phyloP scores from a whole-genome alignment of 2,797 vertebrate genomes.

The Hyperoplus lanceolatus region DNA sequence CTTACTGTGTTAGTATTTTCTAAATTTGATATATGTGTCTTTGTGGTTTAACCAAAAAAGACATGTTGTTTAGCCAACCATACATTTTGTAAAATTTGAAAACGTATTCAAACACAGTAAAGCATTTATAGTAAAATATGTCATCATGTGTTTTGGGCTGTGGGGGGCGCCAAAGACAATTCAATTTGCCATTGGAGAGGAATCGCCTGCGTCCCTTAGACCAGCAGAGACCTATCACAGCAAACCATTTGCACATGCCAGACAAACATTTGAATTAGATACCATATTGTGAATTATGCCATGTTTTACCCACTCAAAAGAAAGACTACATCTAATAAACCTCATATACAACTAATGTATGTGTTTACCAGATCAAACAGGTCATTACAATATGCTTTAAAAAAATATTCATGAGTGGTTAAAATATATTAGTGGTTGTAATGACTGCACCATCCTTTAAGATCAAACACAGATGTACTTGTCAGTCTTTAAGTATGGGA shows the following conservation, averaged over 20 bases:
- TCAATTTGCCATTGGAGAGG: neutral
- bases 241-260: neutral
- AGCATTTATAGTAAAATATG: neutral
- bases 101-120: neutral
- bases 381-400: constrained; percentile 8
- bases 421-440: neutral
- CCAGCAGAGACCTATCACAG: neutral
- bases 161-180: constrained; percentile 56
- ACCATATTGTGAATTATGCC: neutral
- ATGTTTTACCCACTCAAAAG: neutral
- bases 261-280: constrained; percentile 1
- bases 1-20: too few species aligned
- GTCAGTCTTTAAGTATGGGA: neutral
- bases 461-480: too few species aligned
- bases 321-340: neutral
- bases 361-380: neutral
- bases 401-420: neutral
- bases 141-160: constrained; percentile 12
- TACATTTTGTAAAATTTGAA: too few species aligned
- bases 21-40: too few species aligned
- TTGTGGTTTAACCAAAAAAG: too few species aligned
- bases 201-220: neutral
- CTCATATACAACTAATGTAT: neutral
- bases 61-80: too few species aligned
- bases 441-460: neutral